Evolutionary conservation across 2,888 invertebrate species (phyloP), one percentile per base, ranked within the genome.

Genomic region (Abrostola tripartita): DNA sequence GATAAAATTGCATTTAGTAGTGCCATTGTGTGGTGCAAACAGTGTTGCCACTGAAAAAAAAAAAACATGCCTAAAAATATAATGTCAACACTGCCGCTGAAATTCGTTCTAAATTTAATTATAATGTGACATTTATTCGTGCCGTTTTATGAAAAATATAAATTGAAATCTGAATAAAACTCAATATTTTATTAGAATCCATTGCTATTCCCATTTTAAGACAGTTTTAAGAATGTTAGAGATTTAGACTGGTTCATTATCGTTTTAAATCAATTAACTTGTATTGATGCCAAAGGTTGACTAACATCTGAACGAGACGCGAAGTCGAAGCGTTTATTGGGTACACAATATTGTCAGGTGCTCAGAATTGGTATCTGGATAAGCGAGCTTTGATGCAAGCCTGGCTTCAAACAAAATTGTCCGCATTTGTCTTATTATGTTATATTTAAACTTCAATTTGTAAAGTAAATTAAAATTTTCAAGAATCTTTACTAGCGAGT

Each of bases 1-100:
- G 92, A 92, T 92, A 92, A 85, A 83, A 84, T 83, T 92, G 93
- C 93, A 93, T 93, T 93, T 93, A 93, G 83, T 86, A 83, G 90
- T 92, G 92, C 91, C 92, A 92, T 92, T 86, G 74, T 76, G 84
- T 85, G 87, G 86, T 81, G 79, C 85, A 82, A 74, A 76, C 81
- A 74, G 84, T 88, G 85, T 86, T 87, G 85, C 85, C 86, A 82
- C 79, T 76, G 62, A 66, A 76, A 75, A 78, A 65, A 79, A n/a
- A n/a, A 71, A 78, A 65, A 79, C 71, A 74, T 56, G 57, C 68
- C 60, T 65, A 68, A 72, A 71, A 74, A 64, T 65, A 75, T 74
- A 64, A 72, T 75, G 74, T 78, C 81, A 75, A 78, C 74, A 79
- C 67, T 74, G 66, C 65, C 71, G 75, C 66, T 54, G 68, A 63